These are phyloP conservation scores for Alloscopus bannaensis DNA, from an alignment of 2,888 invertebrate species.

Conservation along the genomic window DNA sequence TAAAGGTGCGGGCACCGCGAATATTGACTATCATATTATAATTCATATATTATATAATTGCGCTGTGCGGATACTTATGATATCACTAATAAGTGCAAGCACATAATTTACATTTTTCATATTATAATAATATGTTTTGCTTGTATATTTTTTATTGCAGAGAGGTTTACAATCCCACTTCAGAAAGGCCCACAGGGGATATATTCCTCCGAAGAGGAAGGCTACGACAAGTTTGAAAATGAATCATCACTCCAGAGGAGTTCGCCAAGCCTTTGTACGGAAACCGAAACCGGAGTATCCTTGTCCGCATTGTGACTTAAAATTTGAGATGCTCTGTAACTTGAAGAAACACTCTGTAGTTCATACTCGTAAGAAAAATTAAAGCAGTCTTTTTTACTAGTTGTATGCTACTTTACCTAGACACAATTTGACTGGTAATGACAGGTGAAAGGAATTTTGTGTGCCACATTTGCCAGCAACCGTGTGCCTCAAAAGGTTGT, in stretches of 20 bases:
- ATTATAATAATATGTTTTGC: too few relatives aligned
- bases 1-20: constrained; percentile 14
- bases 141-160: too few relatives aligned
- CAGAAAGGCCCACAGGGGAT: constrained; percentile 21
- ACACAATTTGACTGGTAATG: too few relatives aligned
- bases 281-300: not conserved
- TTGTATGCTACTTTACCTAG: too few relatives aligned
- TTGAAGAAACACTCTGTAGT: not conserved
- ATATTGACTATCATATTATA: not conserved
- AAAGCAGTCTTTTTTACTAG: not conserved
- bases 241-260: constrained; percentile 13
- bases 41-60: not conserved
- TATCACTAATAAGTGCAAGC: constrained; percentile 4
- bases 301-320: constrained; percentile 21
- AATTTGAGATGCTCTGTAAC: constrained; percentile 14
- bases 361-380: not conserved
- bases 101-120: too few relatives aligned
- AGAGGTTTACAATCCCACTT: too few relatives aligned
- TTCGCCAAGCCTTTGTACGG: constrained; percentile 3
- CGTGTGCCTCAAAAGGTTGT: not conserved
- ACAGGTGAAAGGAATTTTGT: constrained; percentile 1
- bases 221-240: not conserved
- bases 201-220: not conserved
- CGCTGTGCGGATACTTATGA: not conserved
- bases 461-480: constrained; percentile 15